A percentile compares a stretch with the other conserved stretches of the same genome.
Conservation (phyloP, 2,888 invertebrate species). For the Resseliella maxima region DNA sequence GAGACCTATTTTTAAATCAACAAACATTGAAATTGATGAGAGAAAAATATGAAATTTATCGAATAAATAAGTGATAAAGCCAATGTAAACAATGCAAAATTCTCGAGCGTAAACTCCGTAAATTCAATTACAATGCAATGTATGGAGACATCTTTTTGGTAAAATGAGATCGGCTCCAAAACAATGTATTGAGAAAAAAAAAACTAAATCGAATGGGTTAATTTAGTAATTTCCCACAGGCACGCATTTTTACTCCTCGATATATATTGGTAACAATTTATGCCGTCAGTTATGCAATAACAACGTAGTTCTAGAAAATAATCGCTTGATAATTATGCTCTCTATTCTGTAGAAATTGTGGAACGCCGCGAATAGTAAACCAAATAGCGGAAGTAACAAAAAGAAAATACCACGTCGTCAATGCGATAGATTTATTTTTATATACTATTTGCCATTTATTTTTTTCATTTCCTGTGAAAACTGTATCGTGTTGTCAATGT, state of each 20-base stretch:
- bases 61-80: neutral
- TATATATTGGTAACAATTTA: neutral
- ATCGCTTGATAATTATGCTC: neutral
- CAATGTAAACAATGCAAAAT: conserved; percentile 2
- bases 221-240: conserved; percentile 31
- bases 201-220: neutral
- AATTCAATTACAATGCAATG: neutral
- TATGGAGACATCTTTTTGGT: neutral
- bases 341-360: neutral
- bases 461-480: neutral
- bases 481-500: neutral
- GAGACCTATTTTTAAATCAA: neutral
- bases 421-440: conserved; percentile 11
- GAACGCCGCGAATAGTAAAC: neutral
- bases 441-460: neutral
- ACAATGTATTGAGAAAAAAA: neutral
- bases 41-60: neutral
- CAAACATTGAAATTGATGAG: neutral
- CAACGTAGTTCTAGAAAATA: neutral
- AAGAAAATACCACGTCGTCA: conserved; percentile 25
- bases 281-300: conserved; percentile 33
- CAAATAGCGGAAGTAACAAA: neutral
- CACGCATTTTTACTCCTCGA: neutral
- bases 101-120: neutral
- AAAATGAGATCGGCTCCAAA: neutral